Conservation (phyloP, 2,113 vertebrate genomes). For the mouse (Mus musculus) region DNA sequence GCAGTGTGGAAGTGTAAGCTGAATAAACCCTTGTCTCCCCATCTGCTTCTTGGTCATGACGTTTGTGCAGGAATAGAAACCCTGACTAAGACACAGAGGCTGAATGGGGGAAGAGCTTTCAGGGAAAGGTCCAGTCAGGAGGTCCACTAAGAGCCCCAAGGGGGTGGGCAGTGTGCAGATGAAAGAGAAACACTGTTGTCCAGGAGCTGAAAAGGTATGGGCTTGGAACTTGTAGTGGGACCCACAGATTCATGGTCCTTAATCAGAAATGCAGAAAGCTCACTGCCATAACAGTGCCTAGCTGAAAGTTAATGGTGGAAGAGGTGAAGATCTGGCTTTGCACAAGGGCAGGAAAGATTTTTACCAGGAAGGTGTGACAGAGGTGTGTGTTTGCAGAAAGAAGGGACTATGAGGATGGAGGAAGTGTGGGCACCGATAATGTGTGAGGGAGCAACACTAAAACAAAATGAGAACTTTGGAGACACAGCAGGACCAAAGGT, state of each 20-base stretch:
- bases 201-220: not conserved
- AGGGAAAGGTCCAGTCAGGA: no score
- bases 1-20: no score
- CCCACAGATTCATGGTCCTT: not conserved
- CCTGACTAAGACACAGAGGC: no score
- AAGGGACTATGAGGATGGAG: not conserved
- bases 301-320: not conserved
- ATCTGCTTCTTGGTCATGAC: no score
- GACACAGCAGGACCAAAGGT: not conserved
- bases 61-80: no score
- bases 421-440: not conserved
- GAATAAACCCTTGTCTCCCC: no score
- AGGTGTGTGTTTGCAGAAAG: not conserved
- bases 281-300: rapidly evolving
- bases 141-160: not conserved
- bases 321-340: not conserved
- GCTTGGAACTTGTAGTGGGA: no score
- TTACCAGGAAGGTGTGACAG: not conserved
- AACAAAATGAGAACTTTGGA: not conserved
- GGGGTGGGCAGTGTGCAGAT: no score
- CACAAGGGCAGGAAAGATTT: not conserved
- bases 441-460: no score
- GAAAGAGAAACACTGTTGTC: not conserved
- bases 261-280: not conserved
- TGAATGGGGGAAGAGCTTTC: no score